Conservation (phyloP, 2,113 vertebrate genomes). For the Lonchura striata region DNA sequence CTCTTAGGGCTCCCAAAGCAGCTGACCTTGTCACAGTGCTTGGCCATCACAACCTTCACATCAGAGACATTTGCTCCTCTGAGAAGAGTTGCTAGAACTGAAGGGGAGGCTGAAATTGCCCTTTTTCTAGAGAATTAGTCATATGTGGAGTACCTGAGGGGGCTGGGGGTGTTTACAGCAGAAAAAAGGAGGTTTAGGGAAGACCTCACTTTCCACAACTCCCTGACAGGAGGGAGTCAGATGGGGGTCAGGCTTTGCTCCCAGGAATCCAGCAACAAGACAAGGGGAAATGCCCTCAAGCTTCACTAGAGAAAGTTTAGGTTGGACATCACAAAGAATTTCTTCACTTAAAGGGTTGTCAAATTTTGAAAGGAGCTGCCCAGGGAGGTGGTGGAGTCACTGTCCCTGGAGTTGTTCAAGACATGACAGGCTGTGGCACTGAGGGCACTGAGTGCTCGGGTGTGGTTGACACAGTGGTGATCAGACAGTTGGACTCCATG, state of each 20-base stretch:
- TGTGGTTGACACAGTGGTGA: not conserved
- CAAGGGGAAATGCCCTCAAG: not conserved
- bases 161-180: not conserved
- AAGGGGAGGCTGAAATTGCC: not conserved
- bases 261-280: not conserved
- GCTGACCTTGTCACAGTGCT: not conserved
- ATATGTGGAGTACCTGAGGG: not conserved
- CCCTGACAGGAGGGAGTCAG: not conserved
- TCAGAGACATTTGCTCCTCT: not conserved
- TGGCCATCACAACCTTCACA: not conserved
- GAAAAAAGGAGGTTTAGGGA: not conserved
- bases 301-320: not conserved
- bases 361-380: not conserved
- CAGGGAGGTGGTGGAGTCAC: not conserved
- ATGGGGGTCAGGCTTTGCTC: not conserved
- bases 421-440: not conserved
- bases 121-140: not conserved
- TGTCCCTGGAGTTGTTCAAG: not conserved
- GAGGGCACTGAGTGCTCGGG: rapidly evolving
- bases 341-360: not conserved
- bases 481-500: not conserved
- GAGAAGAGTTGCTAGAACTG: not conserved
- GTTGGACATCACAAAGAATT: not conserved
- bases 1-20: not conserved
- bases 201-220: not conserved